These are phyloP conservation scores for Darevskia nairensis DNA, from an alignment of 2,797 vertebrate species.

Conservation along the genomic window DNA sequence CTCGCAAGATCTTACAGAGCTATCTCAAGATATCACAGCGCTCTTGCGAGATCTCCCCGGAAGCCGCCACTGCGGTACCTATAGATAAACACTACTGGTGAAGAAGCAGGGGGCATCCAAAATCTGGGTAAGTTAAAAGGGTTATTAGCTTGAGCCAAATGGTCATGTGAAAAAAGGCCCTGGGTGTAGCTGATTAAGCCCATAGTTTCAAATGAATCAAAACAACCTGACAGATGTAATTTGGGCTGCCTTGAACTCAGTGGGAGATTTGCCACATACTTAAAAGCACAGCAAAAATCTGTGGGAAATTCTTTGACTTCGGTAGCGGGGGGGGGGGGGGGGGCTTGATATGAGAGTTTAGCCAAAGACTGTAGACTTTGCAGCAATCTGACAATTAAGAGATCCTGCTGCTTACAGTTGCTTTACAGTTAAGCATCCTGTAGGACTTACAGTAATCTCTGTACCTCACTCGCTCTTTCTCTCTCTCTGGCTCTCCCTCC, in stretches of 20 bases:
- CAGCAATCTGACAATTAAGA: conserved; percentile 9
- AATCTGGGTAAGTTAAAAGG: neutral
- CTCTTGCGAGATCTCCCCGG: too few relatives aligned
- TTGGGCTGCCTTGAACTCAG: conserved; percentile 17
- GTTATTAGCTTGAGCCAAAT: neutral
- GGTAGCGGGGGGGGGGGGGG: neutral
- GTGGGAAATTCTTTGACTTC: conserved; percentile 10
- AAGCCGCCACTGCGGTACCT: too few relatives aligned
- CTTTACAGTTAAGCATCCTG: neutral
- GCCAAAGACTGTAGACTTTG: neutral
- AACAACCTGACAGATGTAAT: conserved; percentile 20
- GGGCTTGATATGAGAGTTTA: neutral
- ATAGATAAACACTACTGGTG: too few relatives aligned
- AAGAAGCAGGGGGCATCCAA: neutral
- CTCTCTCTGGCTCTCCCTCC: too few relatives aligned
- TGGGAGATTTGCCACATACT: conserved; percentile 28
- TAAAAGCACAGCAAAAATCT: conserved; percentile 12
- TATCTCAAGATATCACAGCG: too few relatives aligned
- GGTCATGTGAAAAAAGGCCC: conserved; percentile 18
- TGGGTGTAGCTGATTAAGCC: conserved; percentile 21
- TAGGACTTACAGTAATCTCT: neutral
- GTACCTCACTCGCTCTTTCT: too few relatives aligned
- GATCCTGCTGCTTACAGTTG: neutral
- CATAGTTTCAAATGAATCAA: conserved; percentile 30
- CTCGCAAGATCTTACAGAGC: too few relatives aligned